Base-by-base conservation (phyloP, 2,888 invertebrate species). In the Hypercompe scribonia region DNA sequence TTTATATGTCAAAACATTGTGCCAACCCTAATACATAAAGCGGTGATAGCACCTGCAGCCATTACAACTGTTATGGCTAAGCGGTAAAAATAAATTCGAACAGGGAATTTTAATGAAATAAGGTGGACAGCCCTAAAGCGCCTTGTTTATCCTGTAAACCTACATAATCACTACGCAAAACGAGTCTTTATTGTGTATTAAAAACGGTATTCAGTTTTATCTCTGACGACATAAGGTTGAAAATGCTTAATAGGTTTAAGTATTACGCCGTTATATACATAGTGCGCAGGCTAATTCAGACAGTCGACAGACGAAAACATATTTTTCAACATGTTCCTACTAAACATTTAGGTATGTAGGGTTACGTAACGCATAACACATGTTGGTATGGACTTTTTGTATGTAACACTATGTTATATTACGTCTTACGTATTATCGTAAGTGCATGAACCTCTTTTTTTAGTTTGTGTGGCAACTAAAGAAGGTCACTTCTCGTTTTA, bases 71-170 rank as follows among this genome's bases (percentile, higher is more conserved):
- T 46, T 46, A 66, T 31, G 46, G 21, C 13, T 66, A 46, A 31
- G 31, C 31, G 46, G 24, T 24, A 42, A 15, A 66, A 46, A 24
- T 24, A 46, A 28, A 31, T 5, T 31, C 8, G 18, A 31, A 61
- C 61, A 61, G 1, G 18, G 18, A 31, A 31, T 61, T 61, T 42
- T 31, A 42, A 66, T 31, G 66, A 21, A 42, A 28, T 42, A 46
- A 66, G 10, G 42, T 21, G 21, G 66, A 46, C 42, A 64, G 18
- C 50, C 64, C 70, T 70, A n/a, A 63, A 11, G 33, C 28, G 33
- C 69, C 39, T n/a, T 39, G 46, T 50, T 64, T 70, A 34, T 70
- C 63, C 46, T 64, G 64, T 70, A 64, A 70, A 42, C 70, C 64
- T 34, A 64, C 64, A 70, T 64, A 70, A 50, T 64, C 64, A 70